These are phyloP conservation scores for Pleuronectes platessa DNA, from an alignment of 2,113 vertebrate species.

Conservation along the genomic window DNA sequence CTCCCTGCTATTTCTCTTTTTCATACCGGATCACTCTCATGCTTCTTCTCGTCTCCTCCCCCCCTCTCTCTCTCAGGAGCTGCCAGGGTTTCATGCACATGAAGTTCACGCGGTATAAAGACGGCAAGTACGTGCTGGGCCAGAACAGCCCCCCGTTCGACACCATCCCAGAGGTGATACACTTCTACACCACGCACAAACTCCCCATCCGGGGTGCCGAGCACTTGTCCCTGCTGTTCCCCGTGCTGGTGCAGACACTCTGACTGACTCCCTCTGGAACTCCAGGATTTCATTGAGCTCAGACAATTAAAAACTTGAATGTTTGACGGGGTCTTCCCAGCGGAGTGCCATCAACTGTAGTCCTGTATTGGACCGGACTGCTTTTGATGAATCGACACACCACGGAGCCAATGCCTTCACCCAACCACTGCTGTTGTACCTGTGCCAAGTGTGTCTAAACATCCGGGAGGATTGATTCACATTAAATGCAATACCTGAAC, in stretches of 20 bases:
- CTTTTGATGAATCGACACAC: conserved; percentile 37
- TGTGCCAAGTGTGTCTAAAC: conserved; percentile 48
- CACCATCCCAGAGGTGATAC: conserved; percentile 96
- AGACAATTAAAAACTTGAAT: conserved; percentile 52
- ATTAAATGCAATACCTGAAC: conserved; percentile 64
- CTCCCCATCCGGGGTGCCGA: conserved; percentile 96
- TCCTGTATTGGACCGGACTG: conserved; percentile 27
- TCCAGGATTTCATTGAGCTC: conserved; percentile 19
- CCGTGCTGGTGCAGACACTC: conserved; percentile 94
- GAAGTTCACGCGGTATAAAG: conserved; percentile 94
- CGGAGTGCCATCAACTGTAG: not conserved
- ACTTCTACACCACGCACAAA: conserved; percentile 96
- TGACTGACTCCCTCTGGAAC: conserved; percentile 80
- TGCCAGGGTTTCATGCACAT: conserved; percentile 99
- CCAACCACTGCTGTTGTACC: conserved; percentile 43
- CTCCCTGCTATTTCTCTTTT: not conserved
- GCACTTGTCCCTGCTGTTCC: conserved; percentile 96
- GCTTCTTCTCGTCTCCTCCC: conserved; percentile 73
- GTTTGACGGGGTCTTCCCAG: conserved; percentile 30
- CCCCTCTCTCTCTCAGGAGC: conserved; percentile 85
- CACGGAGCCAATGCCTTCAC: conserved; percentile 11
- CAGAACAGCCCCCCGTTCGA: conserved; percentile 97
- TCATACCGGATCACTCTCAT: not conserved
- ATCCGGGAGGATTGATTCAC: conserved; percentile 47
- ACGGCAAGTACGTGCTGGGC: conserved; percentile 94